These are phyloP conservation scores for Drosophila mayaguana DNA, from an alignment of 2,888 invertebrate genomes.

Conservation along the genomic window DNA sequence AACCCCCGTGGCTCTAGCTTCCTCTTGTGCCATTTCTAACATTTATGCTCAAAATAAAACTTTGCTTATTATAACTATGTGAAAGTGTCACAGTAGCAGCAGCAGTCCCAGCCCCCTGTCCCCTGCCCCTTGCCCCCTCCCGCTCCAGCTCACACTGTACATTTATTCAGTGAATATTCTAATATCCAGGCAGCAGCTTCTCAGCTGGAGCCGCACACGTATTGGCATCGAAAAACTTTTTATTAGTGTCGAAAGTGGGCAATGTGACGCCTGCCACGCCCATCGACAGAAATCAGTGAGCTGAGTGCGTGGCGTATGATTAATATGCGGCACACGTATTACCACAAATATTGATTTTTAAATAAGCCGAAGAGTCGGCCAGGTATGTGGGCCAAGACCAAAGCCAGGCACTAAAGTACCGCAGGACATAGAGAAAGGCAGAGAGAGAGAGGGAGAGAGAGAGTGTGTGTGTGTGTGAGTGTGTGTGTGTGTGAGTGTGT, in stretches of 20 bases:
- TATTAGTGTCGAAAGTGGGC: constrained; percentile 68
- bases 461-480: not conserved
- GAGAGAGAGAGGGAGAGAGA: not conserved
- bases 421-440: not conserved
- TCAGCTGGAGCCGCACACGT: constrained; percentile 65
- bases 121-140: not conserved
- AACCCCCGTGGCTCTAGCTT: constrained; percentile 14
- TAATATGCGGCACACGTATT: constrained; percentile 73
- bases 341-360: constrained; percentile 77
- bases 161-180: constrained; percentile 57
- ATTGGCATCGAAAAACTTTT: constrained; percentile 70
- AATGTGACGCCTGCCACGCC: constrained; percentile 1
- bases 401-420: not conserved
- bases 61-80: constrained; percentile 75
- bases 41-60: constrained; percentile 60
- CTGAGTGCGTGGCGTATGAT: constrained; percentile 68
- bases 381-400: constrained; percentile 57
- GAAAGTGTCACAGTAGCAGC: constrained; percentile 56
- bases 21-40: constrained; percentile 13
- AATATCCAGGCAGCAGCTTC: constrained; percentile 49
- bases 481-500: not conserved
- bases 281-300: constrained; percentile 56
- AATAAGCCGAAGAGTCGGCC: constrained; percentile 69
- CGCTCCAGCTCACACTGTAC: not conserved
- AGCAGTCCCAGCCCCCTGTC: not conserved